A percentile compares a stretch with the other conserved stretches of the same genome.
phyloP scores from a whole-genome alignment of 2,888 invertebrate genomes.

The Doris montereyensis region DNA sequence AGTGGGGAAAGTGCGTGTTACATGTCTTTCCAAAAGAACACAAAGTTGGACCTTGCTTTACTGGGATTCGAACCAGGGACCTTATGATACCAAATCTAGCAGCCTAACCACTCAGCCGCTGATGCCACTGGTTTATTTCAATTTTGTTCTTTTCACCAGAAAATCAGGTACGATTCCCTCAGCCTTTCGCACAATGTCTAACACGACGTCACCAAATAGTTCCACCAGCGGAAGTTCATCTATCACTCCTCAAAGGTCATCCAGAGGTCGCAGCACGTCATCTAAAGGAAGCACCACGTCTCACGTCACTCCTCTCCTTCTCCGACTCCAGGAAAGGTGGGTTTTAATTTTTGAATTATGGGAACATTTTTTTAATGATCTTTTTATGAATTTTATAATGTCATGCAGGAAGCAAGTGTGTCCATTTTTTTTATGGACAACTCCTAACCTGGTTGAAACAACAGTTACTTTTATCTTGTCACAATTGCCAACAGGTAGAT shows the following conservation, averaged over 20 bases:
- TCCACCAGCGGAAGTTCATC: slow-evolving; percentile 68
- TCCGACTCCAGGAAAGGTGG: slow-evolving; percentile 67
- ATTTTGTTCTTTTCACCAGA: slow-evolving; percentile 20
- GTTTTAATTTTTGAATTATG: slow-evolving; percentile 5
- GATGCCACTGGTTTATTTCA: no score
- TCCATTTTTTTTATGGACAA: background rate
- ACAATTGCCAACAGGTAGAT: no score
- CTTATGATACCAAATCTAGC: no score
- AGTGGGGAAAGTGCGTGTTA: no score
- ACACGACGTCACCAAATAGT: slow-evolving; percentile 67
- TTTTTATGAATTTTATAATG: background rate
- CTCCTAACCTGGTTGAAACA: background rate
- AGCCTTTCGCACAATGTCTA: slow-evolving; percentile 59
- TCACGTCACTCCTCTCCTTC: slow-evolving; percentile 70
- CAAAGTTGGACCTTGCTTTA: no score
- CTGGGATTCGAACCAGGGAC: no score
- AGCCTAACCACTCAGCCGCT: no score
- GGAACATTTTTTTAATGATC: background rate
- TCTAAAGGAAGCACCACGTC: slow-evolving; percentile 68
- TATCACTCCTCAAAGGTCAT: slow-evolving; percentile 62
- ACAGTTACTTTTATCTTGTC: no score
- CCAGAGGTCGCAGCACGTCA: slow-evolving; percentile 61
- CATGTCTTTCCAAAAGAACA: no score
- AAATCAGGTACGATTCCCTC: slow-evolving; percentile 50
- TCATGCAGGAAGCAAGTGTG: background rate